Base-by-base conservation (phyloP, 2,888 invertebrate species). In the Harmothoe impar region DNA sequence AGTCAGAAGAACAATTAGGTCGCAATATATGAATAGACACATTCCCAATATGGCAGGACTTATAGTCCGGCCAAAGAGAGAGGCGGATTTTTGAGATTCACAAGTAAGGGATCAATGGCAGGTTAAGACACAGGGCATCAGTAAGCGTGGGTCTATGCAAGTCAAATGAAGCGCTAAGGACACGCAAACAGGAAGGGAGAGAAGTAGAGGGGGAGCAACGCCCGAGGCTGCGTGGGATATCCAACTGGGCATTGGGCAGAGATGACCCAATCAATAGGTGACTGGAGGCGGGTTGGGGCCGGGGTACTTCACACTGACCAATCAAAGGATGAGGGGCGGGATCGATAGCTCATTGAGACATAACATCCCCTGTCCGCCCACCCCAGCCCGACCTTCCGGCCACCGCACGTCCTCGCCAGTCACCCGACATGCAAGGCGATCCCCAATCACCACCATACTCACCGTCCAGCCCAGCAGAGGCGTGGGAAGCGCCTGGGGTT, bases 341-440 rank as follows among this genome's bases (percentile, higher is more conserved):
- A 31, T 31, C 77, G 77, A 77, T 77, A 77, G 3, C 77, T 77
- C 77, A 77, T 77, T 29, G 29, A 77, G 77, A 77, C 77, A 77
- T 31, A 77, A 77, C 77, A 25, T 31, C 15, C 29, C 0, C 77
- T 0, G 77, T 3, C 17, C 77, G 25, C 29, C 31, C 3, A 17
- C 77, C 62, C n/a, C 62, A 1, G 10, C 3, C n/a, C n/a, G 62
- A 62, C 62, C 62, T 62, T 62, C 7, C 23, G 62, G 7, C 23
- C 20, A n/a, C 1, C 62, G 62, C 62, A 62, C 62, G 20, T 62
- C 62, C 7, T 62, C 62, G 62, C 0, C 15, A 20, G 43, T 62
- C 7, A 62, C 62, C 62, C 62, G 20, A n/a, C 29, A 25, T 20
- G 3, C 77, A 77, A 77, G 77, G 77, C 25, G n/a, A 77, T 17